Evolutionary conservation across 2,113 vertebrate species (phyloP).

Genomic region (Rattus norvegicus): DNA sequence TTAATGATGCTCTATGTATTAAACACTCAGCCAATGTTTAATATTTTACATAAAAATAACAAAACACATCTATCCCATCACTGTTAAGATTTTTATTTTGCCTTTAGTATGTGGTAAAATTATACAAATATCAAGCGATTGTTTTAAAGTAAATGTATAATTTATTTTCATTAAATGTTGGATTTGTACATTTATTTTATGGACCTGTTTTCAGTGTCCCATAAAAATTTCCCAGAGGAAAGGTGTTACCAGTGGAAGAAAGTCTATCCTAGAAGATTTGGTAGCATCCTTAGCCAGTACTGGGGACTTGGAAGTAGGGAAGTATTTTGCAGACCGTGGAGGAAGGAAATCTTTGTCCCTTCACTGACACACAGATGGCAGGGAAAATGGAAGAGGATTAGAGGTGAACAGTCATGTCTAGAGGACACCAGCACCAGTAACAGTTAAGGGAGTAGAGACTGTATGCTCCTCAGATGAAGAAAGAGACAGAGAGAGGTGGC

Average conservation of each 20-base stretch:
- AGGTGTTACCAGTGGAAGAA: neutral
- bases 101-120: neutral
- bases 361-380: neutral
- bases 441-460: neutral
- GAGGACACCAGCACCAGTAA: neutral
- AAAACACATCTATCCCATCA: neutral
- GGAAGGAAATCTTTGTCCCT: neutral
- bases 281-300: constrained; percentile 58
- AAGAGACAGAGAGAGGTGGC: neutral
- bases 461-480: neutral
- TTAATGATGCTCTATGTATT: neutral
- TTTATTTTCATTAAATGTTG: neutral
- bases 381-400: neutral
- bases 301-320: neutral
- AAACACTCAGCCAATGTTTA: neutral
- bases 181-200: neutral
- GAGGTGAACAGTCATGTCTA: neutral
- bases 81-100: neutral
- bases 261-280: neutral
- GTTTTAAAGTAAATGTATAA: neutral
- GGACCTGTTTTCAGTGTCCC: neutral
- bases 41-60: neutral
- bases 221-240: neutral
- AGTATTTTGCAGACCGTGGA: neutral
- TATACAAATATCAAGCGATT: neutral